Evolutionary conservation across 1,140 invertebrate species (phyloP).

Genomic region (Trigoniulus corallinus): DNA sequence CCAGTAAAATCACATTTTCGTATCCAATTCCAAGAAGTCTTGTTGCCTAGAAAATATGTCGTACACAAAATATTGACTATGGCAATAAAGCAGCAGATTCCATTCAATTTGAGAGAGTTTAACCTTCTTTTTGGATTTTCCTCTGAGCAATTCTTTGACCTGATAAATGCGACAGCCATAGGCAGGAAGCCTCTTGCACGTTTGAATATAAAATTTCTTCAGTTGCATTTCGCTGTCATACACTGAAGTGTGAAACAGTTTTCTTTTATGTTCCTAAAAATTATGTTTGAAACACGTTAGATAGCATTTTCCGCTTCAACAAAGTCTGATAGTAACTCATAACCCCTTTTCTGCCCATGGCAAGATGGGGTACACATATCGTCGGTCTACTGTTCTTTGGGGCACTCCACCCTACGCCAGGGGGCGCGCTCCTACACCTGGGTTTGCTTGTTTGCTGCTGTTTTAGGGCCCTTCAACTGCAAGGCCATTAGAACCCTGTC

Average conservation of each 20-base stretch:
- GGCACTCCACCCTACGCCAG: too few relatives aligned
- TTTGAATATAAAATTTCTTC: conserved; percentile 49
- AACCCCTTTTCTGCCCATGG: too few relatives aligned
- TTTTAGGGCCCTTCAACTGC: too few relatives aligned
- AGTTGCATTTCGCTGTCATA: conserved; percentile 47
- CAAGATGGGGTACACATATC: too few relatives aligned
- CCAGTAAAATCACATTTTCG: conserved; percentile 42
- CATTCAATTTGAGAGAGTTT: background rate
- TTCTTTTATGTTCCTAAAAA: conserved; percentile 47
- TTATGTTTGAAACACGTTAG: background rate
- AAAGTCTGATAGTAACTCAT: too few relatives aligned
- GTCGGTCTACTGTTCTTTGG: too few relatives aligned
- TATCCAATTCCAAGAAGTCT: conserved; percentile 42
- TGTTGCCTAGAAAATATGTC: conserved; percentile 31
- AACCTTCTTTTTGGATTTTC: conserved; percentile 46
- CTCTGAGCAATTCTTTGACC: conserved; percentile 46
- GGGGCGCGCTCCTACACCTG: too few relatives aligned
- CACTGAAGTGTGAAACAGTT: conserved; percentile 45
- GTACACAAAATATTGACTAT: conserved; percentile 5
- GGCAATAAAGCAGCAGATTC: too few relatives aligned
- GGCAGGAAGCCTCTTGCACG: conserved; percentile 42
- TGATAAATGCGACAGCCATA: conserved; percentile 47
- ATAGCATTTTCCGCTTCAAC: too few relatives aligned
- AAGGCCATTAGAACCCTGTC: too few relatives aligned
- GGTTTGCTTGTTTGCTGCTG: too few relatives aligned